phyloP scores from a whole-genome alignment of 2,888 invertebrate species.

The Phlogophora meticulosa region DNA sequence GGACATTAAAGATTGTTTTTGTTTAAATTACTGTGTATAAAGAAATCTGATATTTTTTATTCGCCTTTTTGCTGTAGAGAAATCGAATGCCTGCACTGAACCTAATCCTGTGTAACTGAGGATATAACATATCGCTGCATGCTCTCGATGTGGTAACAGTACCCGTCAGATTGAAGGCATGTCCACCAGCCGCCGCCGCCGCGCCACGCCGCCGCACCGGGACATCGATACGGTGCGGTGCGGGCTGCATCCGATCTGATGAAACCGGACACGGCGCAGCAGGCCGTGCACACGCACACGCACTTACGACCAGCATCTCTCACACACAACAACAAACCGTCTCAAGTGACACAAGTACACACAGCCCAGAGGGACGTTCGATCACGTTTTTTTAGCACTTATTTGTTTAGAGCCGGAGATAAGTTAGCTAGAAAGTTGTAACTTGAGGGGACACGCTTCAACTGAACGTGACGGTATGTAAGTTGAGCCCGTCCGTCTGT shows the following conservation, averaged over 20 bases:
- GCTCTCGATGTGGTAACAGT: conserved; percentile 36
- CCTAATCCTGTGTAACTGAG: neutral
- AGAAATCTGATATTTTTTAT: neutral
- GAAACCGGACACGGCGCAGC: conserved; percentile 61
- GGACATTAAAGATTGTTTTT: neutral
- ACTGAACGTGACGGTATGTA: conserved; percentile 20
- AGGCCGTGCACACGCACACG: conserved; percentile 40
- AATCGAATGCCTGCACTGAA: conserved; percentile 2
- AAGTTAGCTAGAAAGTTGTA: conserved; percentile 41
- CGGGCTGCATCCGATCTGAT: conserved; percentile 63
- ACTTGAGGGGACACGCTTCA: conserved; percentile 15
- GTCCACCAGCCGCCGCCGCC: conserved; percentile 26
- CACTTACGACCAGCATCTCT: conserved; percentile 44
- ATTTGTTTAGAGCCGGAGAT: conserved; percentile 62
- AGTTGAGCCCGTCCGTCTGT: neutral
- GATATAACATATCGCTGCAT: conserved; percentile 3
- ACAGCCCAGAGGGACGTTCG: conserved; percentile 24
- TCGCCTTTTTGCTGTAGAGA: neutral
- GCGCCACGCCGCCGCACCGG: conserved; percentile 24
- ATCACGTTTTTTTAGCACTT: conserved; percentile 56
- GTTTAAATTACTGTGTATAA: conserved; percentile 7
- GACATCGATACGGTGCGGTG: conserved; percentile 56
- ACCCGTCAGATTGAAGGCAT: conserved; percentile 18
- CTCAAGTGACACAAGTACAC: conserved; percentile 14
- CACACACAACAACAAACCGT: conserved; percentile 46